Evolutionary conservation across 1,140 invertebrate genomes (phyloP), one percentile per base, ranked within the genome.

Genomic region (Leguminivora glycinivorella): DNA sequence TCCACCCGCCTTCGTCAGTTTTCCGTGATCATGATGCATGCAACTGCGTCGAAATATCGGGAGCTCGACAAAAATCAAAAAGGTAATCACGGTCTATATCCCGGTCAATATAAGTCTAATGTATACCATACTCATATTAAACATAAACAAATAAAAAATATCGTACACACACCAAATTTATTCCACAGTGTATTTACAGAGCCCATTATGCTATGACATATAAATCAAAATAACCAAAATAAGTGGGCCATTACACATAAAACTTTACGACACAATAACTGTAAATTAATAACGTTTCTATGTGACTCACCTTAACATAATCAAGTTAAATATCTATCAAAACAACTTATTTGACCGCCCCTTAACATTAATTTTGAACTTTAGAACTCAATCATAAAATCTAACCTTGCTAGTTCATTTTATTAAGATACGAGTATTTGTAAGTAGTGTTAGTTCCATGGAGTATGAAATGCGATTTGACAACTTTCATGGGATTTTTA

Each of bases 201-300:
- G 3, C 5, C 17, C 17, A 19, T 43, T 43, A 43, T 17, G 3
- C 10, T 29, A 31, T n/a, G 58, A 26, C n/a, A 63, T 10, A 63
- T 63, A 63, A 63, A 63, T 63, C 58, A 29, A n/a, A 29, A 63
- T 14, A 26, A 29, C 56, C 25, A 29, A 63, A 63, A 63, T 63
- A 63, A 63, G 26, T 31, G 26, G 26, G 58, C 58, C 56, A 58
- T 25, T 26, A 58, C 25, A 58, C 24, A 63, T 63, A 63, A 63
- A 31, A 63, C 58, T 63, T 63, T 63, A 63, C 26, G 14, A 29
- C n/a, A 29, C 31, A 63, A 63, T 63, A 63, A 63, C 25, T 31
- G 58, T 63, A 63, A 63, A 63, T 63, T 63, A 63, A 63, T 63
- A 63, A 63, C 58, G 26, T 29, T 58, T 63, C 58, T 63, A 19